Percentiles rank a stretch among this genome's conserved stretches.
These are phyloP conservation scores for Ctenochaetus hawaiiensis DNA, from an alignment of 2,797 vertebrate species.

Conservation along the genomic window DNA sequence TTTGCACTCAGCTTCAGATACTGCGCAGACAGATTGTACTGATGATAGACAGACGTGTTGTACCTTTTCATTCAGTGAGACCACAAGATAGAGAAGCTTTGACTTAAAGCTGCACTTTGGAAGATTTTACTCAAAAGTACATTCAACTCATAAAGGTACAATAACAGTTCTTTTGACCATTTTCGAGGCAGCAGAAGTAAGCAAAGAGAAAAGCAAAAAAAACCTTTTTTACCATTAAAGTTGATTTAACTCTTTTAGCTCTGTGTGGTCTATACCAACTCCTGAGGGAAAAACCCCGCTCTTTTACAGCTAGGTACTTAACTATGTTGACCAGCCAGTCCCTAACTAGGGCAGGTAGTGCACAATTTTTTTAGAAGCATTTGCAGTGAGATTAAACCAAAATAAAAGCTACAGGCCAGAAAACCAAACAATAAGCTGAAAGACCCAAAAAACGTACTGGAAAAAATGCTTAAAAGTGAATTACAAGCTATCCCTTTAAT, in stretches of 20 bases:
- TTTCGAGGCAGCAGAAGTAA: background rate
- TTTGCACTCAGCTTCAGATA: slow-evolving; percentile 50
- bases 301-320: background rate
- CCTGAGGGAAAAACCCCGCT: background rate
- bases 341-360: too few species aligned
- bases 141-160: background rate
- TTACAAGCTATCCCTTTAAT: background rate
- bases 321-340: background rate
- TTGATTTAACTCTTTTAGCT: background rate
- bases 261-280: background rate
- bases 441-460: too few species aligned
- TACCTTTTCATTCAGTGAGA: slow-evolving; percentile 9
- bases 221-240: background rate
- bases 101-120: slow-evolving; percentile 3
- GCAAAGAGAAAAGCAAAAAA: too few species aligned
- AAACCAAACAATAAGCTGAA: background rate
- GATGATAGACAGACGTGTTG: slow-evolving; percentile 30
- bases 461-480: too few species aligned
- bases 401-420: background rate
- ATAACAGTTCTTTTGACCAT: background rate
- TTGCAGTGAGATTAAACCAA: background rate
- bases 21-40: slow-evolving; percentile 12
- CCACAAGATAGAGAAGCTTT: background rate
- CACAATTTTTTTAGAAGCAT: background rate
- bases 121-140: background rate